These are phyloP conservation scores for Scaptomyza graminum DNA, from an alignment of 1,140 invertebrate species.

Conservation along the genomic window DNA sequence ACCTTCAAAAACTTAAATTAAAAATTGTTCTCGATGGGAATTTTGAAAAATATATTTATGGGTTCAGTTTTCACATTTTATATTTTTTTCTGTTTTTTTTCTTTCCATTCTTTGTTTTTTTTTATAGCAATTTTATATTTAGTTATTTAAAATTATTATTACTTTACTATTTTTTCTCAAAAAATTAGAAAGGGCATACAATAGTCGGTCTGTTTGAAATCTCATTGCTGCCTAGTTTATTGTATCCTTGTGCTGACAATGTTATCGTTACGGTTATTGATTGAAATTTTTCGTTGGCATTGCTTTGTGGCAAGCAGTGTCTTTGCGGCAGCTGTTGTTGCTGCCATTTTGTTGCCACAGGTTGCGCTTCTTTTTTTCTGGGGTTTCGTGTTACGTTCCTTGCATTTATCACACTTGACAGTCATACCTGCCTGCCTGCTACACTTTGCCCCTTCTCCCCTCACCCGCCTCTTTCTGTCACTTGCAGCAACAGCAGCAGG, in stretches of 20 bases:
- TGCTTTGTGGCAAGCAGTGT: conserved; percentile 23
- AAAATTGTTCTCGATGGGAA: too few relatives aligned
- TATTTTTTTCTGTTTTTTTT: too few relatives aligned
- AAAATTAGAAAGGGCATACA: conserved; percentile 12
- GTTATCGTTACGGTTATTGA: conserved; percentile 79
- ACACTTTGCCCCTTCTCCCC: conserved; percentile 8
- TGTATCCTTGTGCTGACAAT: conserved; percentile 55
- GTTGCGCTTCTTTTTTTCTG: conserved; percentile 13
- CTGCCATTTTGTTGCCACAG: conserved; percentile 18
- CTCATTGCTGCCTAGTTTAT: not conserved
- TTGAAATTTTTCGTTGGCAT: conserved; percentile 59
- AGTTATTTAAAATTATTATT: too few relatives aligned
- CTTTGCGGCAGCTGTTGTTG: conserved; percentile 50
- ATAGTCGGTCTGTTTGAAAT: not conserved
- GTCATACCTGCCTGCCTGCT: conserved; percentile 32
- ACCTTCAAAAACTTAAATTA: too few relatives aligned
- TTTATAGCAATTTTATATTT: too few relatives aligned
- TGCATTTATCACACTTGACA: conserved; percentile 49
- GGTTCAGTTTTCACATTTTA: too few relatives aligned
- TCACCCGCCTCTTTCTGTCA: conserved; percentile 69
- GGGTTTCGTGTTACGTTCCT: conserved; percentile 2
- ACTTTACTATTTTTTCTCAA: too few relatives aligned
- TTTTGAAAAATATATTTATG: too few relatives aligned
- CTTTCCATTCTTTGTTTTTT: too few relatives aligned
- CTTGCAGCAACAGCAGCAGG: conserved; percentile 42